phyloP scores from a whole-genome alignment of 2,797 vertebrate species.

The Sebastes taczanowskii region DNA sequence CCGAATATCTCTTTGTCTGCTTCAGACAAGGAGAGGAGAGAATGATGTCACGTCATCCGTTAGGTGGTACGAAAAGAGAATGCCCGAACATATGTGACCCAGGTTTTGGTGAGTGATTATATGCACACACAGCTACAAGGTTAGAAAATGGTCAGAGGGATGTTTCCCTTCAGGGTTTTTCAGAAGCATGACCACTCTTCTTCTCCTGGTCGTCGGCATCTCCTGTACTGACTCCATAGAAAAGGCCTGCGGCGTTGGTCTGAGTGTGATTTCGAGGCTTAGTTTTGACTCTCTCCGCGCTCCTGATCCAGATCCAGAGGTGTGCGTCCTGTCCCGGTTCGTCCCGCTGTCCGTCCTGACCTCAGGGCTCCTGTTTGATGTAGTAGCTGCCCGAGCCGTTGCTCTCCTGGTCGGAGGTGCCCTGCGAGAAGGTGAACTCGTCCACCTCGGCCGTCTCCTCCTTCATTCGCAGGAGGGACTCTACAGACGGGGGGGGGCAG shows the following conservation, averaged over 20 bases:
- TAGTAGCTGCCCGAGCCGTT: constrained; percentile 97
- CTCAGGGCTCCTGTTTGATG: constrained; percentile 96
- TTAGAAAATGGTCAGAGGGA: constrained; percentile 17
- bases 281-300: background rate
- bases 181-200: background rate
- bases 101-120: constrained; percentile 29
- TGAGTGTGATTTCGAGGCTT: constrained; percentile 28
- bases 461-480: constrained; percentile 91
- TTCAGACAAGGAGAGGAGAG: constrained; percentile 26
- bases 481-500: constrained; percentile 69
- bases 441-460: constrained; percentile 92
- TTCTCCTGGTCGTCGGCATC: background rate
- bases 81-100: constrained; percentile 46
- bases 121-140: constrained; percentile 43
- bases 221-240: background rate
- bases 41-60: background rate
- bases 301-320: constrained; percentile 31
- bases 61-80: constrained; percentile 35
- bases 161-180: constrained; percentile 18
- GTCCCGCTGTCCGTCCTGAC: background rate
- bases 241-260: constrained; percentile 35
- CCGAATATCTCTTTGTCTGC: constrained; percentile 7
- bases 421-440: constrained; percentile 94
- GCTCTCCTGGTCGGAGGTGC: constrained; percentile 96
- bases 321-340: background rate